Percentiles rank a stretch among this genome's conserved stretches.
These are phyloP conservation scores for Palythoa grandiflora DNA, from an alignment of 92 coral and sea anemone species.

Conservation along the genomic window DNA sequence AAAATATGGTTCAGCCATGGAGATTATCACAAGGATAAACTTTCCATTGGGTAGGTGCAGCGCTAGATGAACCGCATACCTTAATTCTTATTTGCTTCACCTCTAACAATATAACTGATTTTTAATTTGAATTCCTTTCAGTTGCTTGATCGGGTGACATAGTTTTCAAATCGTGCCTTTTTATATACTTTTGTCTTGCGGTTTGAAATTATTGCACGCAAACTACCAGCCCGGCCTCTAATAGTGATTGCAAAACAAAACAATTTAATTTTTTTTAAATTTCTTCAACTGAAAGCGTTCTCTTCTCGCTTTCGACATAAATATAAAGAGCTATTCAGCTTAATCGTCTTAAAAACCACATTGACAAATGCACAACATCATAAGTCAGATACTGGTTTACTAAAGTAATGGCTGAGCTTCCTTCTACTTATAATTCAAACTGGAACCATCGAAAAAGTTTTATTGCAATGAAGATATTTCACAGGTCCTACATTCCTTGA, in stretches of 20 bases:
- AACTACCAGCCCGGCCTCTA: too few relatives aligned
- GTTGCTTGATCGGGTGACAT: not conserved
- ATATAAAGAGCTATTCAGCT: too few relatives aligned
- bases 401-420: too few relatives aligned
- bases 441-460: too few relatives aligned
- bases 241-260: not conserved
- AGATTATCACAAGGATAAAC: constrained; percentile 2
- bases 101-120: not conserved
- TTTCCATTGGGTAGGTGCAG: not conserved
- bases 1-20: not conserved
- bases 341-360: too few relatives aligned
- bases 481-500: too few relatives aligned
- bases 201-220: not conserved
- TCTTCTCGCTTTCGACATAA: too few relatives aligned
- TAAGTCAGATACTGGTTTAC: too few relatives aligned
- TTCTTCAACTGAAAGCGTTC: too few relatives aligned
- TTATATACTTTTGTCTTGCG: not conserved
- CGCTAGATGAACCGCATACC: not conserved
- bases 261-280: not conserved
- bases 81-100: not conserved
- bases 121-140: not conserved
- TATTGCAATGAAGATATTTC: too few relatives aligned
- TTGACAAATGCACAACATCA: too few relatives aligned
- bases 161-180: not conserved
- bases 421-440: too few relatives aligned